Evolutionary conservation across 35 echinoderm and acorn worm species (phyloP), one percentile per base, ranked within the genome.

Genomic region (Apostichopus californicus): DNA sequence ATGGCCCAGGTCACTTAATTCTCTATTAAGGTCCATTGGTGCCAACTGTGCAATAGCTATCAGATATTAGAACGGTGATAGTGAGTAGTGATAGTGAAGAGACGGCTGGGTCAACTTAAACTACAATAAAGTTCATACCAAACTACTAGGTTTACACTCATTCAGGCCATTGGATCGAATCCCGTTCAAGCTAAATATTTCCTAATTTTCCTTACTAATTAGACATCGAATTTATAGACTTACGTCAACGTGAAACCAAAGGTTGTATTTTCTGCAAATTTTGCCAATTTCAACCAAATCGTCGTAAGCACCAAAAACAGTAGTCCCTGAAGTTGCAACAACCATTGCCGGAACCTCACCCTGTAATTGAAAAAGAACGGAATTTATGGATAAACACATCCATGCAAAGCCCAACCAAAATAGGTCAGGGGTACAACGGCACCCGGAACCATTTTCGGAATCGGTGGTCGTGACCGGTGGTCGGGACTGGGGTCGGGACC

Each of bases 191-290:
- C 12, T 61, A 61, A 12, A 61, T 61, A 61, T 61, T 46, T 46
- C 34, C 34, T 12, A 61, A 61, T 8, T 61, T 61, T 46, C 34
- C 34, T 46, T 46, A 46, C 1, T 12, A 25, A 7, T 81, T 15
- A 52, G 18, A 12, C 34, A 46, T 46, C 34, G 34, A 26, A 83
- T 54, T 46, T 24, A 22, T 24, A 22, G 17, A 81, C 97, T 99
- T 87, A 99, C 97, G 92, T 99, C 97, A 52, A 99, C 90, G 63
- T 99, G 97, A 17, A 99, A 79, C 97, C 97, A 99, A 18, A 99
- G 54, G 1, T 90, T 91, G 66, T 96, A 85, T 57, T 92, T 93
- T 46, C 94, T 79, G 78, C 95, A 96, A 54, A 99, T 87, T 55
- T 99, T 93, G 17, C 83, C 95, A 55, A 99, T 95, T 5, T 83